Base-by-base conservation (phyloP, 2,888 invertebrate genomes). In the Iphiclides podalirius region DNA sequence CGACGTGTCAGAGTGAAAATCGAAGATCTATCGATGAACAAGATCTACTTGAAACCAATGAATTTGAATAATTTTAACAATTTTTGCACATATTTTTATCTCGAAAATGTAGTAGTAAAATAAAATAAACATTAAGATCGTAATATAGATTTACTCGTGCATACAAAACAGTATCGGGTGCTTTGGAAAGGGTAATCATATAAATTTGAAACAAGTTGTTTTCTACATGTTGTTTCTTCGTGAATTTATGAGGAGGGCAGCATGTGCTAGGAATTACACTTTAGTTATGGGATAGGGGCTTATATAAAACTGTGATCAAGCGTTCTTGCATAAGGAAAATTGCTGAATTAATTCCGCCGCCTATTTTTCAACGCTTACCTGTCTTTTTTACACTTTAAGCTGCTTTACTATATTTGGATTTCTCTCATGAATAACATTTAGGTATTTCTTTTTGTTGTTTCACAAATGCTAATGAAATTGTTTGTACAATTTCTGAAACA, bases 231-330 rank as follows among this genome's bases (percentile, higher is more conserved):
- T 38, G 12, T 17, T 48, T 42, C 42, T 48, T 42, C 48, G 42
- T 42, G 15, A 42, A 43, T 49, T 48, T 43, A 49, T 13, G 26
- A 38, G 37, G 7, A 34, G n/a, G 38, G 48, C 43, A 12, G 16
- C 48, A 49, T 16, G 38, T 49, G 48, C 38, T 43, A 34, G 37
- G 11, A 39, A 49, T 49, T 43, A 49, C 38, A n/a, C 20, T 6
- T 3, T 48, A 13, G 41, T 42, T 34, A 37, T 23, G 16, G 16
- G 38, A 28, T 12, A n/a, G 23, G 11, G n/a, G 31, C 31, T 31
- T 31, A 31, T 28, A 12, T 26, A 15, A 38, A 44, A 44, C 31
- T 38, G 12, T 16, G 14, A 42, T 43, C 44, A 34, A 43, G 26
- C 13, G 26, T 7, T 26, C 26, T 44, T 34, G 14, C 34, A 26